Evolutionary conservation across 30 jellyfish, hydroid and myxozoan genomes (phyloP).

Genomic region (Turritopsis rubra): DNA sequence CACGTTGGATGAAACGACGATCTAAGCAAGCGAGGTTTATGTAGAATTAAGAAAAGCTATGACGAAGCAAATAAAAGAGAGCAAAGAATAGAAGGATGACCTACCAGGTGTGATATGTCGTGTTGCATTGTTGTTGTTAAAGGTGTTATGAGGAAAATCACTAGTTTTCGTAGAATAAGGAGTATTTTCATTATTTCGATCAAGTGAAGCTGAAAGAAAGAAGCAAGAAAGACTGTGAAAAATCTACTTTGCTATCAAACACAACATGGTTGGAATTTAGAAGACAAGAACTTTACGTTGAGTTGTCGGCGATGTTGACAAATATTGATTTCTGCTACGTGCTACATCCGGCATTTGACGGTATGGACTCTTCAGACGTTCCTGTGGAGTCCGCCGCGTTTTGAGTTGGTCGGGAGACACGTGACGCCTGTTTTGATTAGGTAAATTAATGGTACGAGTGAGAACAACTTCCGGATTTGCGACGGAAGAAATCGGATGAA

Average conservation of each 20-base stretch:
- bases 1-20: constrained; percentile 13
- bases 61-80: too few species aligned
- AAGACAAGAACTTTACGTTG: background rate
- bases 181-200: background rate
- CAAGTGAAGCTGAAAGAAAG: background rate
- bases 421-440: constrained; percentile 7
- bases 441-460: background rate
- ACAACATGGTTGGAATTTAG: too few species aligned
- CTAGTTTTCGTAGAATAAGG: background rate
- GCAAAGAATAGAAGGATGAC: background rate
- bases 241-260: too few species aligned
- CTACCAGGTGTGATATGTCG: background rate
- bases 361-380: constrained; percentile 52
- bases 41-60: too few species aligned
- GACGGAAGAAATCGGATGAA: background rate
- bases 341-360: constrained; percentile 74
- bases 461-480: background rate
- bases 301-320: background rate
- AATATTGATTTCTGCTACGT: constrained; percentile 29
- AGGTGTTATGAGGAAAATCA: background rate
- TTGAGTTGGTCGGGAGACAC: background rate
- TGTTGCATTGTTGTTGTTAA: background rate
- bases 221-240: too few species aligned
- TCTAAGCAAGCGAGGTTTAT: background rate
- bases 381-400: constrained; percentile 9